Evolutionary conservation across 2,888 invertebrate species (phyloP).

Genomic region (Lasioglossum zephyrum): DNA sequence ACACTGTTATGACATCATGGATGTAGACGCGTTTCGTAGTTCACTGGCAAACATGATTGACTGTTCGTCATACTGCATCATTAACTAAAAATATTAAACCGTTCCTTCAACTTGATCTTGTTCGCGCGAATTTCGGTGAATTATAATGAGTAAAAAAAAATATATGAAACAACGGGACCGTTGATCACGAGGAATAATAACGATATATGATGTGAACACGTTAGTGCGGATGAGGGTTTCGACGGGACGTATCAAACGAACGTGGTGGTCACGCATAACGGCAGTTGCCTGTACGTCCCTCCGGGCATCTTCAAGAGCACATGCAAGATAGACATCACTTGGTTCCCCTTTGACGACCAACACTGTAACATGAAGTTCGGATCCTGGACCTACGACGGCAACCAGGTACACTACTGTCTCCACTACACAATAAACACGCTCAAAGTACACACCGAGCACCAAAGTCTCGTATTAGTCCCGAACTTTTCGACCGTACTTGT

Average conservation of each 20-base stretch:
- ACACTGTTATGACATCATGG: too few relatives aligned
- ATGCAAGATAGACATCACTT: conserved; percentile 99
- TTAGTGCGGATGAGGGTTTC: conserved; percentile 99
- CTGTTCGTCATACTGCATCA: neutral
- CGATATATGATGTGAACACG: conserved; percentile 75
- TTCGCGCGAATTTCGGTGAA: neutral
- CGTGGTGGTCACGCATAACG: conserved; percentile 99
- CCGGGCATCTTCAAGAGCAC: conserved; percentile 99
- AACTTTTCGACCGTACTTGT: conserved; percentile 33
- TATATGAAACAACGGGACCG: conserved; percentile 39
- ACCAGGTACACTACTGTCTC: conserved; percentile 90
- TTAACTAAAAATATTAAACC: neutral
- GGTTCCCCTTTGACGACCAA: conserved; percentile 99
- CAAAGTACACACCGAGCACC: conserved; percentile 67
- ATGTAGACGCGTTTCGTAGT: neutral
- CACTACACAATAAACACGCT: conserved; percentile 75
- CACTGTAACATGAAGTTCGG: conserved; percentile 99
- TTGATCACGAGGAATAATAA: conserved; percentile 67
- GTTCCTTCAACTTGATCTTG: conserved; percentile 23
- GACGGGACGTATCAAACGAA: conserved; percentile 99
- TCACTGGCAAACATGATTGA: neutral
- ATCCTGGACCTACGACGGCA: conserved; percentile 99
- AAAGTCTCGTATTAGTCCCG: conserved; percentile 42
- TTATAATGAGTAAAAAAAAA: neutral
- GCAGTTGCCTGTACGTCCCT: conserved; percentile 99